A percentile compares a stretch with the other conserved stretches of the same genome.
Evolutionary conservation across 2,797 vertebrate genomes (phyloP).

Genomic region (Thamnophis elegans): DNA sequence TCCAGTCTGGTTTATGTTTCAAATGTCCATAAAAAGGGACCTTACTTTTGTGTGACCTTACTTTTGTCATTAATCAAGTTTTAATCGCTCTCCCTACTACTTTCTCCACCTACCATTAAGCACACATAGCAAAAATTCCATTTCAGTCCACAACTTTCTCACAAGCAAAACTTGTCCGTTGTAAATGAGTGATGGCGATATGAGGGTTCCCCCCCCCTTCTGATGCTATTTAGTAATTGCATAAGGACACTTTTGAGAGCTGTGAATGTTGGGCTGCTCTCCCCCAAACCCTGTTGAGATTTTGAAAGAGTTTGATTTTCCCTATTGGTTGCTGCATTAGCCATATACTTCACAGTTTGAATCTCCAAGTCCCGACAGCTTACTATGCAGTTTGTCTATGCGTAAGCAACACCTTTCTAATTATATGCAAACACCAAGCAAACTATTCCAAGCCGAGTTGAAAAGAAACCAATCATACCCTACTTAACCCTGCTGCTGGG

Average conservation of each 20-base stretch:
- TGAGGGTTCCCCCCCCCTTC: fast-evolving
- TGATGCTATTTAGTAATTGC: neutral
- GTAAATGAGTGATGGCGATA: neutral
- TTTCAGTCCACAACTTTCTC: neutral
- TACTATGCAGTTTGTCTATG: neutral
- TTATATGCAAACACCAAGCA: constrained; percentile 42
- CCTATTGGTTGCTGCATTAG: neutral
- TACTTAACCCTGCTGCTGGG: constrained; percentile 37
- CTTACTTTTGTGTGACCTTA: neutral
- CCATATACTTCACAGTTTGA: neutral
- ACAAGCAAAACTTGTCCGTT: neutral
- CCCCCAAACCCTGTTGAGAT: neutral
- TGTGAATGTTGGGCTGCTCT: neutral
- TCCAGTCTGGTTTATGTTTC: neutral
- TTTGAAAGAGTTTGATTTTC: neutral
- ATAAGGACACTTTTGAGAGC: neutral
- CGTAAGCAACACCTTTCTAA: constrained; percentile 33
- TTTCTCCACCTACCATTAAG: neutral
- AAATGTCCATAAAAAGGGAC: neutral
- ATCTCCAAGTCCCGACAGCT: constrained; percentile 8
- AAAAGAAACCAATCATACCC: constrained; percentile 41
- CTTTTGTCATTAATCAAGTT: neutral
- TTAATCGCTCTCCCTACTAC: neutral
- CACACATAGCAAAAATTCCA: neutral
- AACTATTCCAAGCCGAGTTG: constrained; percentile 38